A percentile compares a stretch with the other conserved stretches of the same genome.
Conservation (phyloP, 2,888 invertebrate species). For the Thera obeliscata region DNA sequence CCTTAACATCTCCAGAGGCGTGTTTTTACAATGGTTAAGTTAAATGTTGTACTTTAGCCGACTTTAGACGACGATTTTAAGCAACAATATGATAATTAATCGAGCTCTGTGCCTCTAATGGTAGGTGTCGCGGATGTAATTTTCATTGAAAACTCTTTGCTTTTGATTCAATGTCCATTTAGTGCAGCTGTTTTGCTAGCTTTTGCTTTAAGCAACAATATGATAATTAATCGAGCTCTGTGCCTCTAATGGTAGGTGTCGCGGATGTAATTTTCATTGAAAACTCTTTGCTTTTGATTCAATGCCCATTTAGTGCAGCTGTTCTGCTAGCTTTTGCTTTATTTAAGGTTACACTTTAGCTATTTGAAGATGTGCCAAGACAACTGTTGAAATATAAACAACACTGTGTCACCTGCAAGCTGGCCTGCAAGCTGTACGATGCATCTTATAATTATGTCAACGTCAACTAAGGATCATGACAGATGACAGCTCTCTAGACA, state of each 20-base stretch:
- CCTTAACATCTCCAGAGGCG: conserved; percentile 59
- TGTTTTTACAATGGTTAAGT: conserved; percentile 71
- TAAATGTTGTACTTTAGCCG: conserved; percentile 73
- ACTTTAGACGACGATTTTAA: conserved; percentile 80
- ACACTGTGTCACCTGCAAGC: no score
- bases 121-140: conserved; percentile 43
- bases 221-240: conserved; percentile 73
- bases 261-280: conserved; percentile 31
- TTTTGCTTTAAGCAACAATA: conserved; percentile 72
- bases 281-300: conserved; percentile 30
- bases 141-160: conserved; percentile 27
- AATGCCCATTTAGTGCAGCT: conserved; percentile 15
- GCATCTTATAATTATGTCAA: no score
- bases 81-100: conserved; percentile 80
- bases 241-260: conserved; percentile 53
- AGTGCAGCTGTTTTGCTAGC: conserved; percentile 10
- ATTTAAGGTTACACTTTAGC: conserved; percentile 30
- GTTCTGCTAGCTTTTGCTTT: conserved; percentile 47
- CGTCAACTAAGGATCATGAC: no score
- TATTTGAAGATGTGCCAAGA: background rate
- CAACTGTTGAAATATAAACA: no score
- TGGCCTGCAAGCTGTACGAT: no score
- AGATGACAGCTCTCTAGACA: no score
- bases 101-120: conserved; percentile 56
- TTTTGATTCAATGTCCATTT: conserved; percentile 29